These are phyloP conservation scores for Misgurnus anguillicaudatus DNA, from an alignment of 2,113 vertebrate genomes.

Conservation along the genomic window DNA sequence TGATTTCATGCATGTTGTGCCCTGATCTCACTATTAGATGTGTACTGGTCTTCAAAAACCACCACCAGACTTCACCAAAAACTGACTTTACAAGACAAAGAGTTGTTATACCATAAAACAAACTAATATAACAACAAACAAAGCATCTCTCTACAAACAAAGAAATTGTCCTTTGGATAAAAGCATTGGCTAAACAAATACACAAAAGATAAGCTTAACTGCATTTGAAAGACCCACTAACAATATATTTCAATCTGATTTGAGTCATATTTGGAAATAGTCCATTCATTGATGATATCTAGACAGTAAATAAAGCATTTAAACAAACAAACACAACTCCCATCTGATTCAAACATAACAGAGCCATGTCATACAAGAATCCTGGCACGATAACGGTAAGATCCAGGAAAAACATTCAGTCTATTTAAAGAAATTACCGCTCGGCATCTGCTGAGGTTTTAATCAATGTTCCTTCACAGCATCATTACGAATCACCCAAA, in stretches of 20 bases:
- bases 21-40: neutral
- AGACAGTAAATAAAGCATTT: no score
- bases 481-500: neutral
- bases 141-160: no score
- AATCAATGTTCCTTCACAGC: neutral
- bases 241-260: no score
- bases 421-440: constrained; percentile 6
- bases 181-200: no score
- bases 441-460: neutral
- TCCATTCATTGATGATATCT: no score
- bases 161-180: no score
- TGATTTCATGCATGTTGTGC: constrained; percentile 21
- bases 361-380: no score
- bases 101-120: neutral
- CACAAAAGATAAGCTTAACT: no score
- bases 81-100: neutral
- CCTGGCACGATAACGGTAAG: neutral
- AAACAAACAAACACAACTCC: no score
- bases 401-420: neutral
- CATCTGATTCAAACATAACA: neutral
- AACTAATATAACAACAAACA: neutral
- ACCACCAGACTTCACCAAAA: neutral
- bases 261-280: no score
- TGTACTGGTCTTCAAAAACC: neutral
- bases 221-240: no score